Percentiles rank a stretch among this genome's conserved stretches.
Conservation (phyloP, 2,888 invertebrate genomes). For the Pycnomerus fuliginosus region DNA sequence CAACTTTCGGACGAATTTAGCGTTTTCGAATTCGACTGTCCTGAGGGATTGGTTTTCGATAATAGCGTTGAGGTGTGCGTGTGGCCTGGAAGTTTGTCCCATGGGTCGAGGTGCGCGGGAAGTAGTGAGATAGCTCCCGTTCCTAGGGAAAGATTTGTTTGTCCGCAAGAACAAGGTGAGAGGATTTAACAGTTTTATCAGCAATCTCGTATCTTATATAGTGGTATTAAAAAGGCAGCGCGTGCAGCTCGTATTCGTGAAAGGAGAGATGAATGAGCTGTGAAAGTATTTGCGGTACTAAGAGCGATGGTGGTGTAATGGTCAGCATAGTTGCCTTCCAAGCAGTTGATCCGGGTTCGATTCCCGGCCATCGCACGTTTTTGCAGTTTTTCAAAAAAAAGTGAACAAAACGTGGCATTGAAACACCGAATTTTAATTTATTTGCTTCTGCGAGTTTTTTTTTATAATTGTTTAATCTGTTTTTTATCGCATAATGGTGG, state of each 20-base stretch:
- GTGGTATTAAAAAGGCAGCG: no score
- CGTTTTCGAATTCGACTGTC: constrained; percentile 80
- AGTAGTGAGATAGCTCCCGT: constrained; percentile 79
- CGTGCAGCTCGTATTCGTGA: not conserved
- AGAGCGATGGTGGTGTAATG: constrained; percentile 54
- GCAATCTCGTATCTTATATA: no score
- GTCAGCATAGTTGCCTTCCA: constrained; percentile 55
- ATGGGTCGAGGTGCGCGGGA: constrained; percentile 73
- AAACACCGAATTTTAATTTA: no score
- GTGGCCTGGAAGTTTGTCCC: constrained; percentile 73
- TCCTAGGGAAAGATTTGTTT: constrained; percentile 65
- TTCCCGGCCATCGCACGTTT: constrained; percentile 52
- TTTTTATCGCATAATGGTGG: no score
- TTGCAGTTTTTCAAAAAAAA: no score
- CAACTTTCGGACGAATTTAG: constrained; percentile 73
- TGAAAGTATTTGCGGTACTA: not conserved
- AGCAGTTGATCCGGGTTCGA: constrained; percentile 55
- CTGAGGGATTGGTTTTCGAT: constrained; percentile 75
- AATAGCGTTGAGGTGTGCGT: constrained; percentile 76
- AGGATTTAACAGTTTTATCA: no score
- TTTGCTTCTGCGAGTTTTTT: no score
- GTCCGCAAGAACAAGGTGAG: constrained; percentile 63
- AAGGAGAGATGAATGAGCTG: not conserved
- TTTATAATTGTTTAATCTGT: no score
- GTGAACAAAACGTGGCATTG: no score